Conservation (phyloP, 1,140 invertebrate genomes). For the Drosophila parvula region DNA sequence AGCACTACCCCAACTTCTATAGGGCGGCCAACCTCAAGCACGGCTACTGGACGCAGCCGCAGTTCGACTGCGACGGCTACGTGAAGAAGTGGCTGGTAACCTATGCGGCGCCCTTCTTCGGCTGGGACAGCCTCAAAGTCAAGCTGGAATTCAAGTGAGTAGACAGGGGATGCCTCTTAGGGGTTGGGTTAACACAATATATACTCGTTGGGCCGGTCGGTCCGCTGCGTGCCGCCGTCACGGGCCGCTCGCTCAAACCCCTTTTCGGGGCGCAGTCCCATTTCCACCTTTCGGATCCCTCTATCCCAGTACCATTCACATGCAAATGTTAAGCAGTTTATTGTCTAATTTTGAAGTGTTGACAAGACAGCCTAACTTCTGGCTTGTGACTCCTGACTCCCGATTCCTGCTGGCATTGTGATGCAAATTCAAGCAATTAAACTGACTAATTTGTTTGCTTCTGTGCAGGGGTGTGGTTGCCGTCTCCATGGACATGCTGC, state of each 20-base stretch:
- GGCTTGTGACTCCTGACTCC: constrained; percentile 49
- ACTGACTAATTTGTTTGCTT: constrained; percentile 76
- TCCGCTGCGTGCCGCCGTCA: constrained; percentile 65
- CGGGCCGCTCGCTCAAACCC: constrained; percentile 65
- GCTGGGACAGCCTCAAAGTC: constrained; percentile 95
- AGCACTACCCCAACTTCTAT: constrained; percentile 95
- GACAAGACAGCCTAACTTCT: constrained; percentile 69
- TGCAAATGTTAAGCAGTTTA: constrained; percentile 63
- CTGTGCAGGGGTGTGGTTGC: constrained; percentile 94
- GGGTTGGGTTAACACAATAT: constrained; percentile 18
- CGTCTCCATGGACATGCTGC: constrained; percentile 95
- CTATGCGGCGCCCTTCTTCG: constrained; percentile 98
- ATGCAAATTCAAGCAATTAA: constrained; percentile 76
- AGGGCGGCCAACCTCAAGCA: constrained; percentile 93
- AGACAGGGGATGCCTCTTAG: constrained; percentile 10
- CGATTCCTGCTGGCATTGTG: constrained; percentile 46
- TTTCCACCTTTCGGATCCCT: constrained; percentile 13
- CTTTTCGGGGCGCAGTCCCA: constrained; percentile 52
- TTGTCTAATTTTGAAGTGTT: constrained; percentile 78
- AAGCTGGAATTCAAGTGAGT: constrained; percentile 97
- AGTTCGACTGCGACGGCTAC: constrained; percentile 97
- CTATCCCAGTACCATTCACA: constrained; percentile 51
- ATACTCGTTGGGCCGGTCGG: constrained; percentile 61
- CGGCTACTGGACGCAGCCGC: constrained; percentile 96
- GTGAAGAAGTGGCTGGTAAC: constrained; percentile 97